These are phyloP conservation scores for Hemiscyllium ocellatum DNA, from an alignment of 2,113 vertebrate genomes.

Conservation along the genomic window DNA sequence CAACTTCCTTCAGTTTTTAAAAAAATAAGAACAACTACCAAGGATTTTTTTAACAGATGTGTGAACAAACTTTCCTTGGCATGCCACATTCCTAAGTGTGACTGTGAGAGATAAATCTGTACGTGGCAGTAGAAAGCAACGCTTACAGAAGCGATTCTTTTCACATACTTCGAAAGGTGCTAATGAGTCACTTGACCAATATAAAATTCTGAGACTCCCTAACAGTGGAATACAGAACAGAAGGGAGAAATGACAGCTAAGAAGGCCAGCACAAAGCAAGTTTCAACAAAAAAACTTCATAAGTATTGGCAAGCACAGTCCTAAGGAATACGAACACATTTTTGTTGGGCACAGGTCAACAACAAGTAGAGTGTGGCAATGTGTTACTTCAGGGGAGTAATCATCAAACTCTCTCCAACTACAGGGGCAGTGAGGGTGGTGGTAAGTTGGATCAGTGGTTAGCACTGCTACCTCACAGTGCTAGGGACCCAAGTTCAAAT, in stretches of 20 bases:
- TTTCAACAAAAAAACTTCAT: background rate
- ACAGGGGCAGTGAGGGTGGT: too few species aligned
- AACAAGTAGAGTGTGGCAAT: background rate
- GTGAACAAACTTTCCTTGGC: background rate
- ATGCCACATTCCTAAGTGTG: background rate
- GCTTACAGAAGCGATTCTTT: background rate
- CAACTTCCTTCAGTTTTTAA: background rate
- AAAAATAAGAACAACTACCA: background rate
- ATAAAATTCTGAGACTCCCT: background rate
- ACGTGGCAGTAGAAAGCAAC: background rate
- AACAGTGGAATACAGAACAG: background rate
- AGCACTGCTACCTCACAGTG: too few species aligned
- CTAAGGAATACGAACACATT: background rate
- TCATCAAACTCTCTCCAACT: background rate
- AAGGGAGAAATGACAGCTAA: background rate
- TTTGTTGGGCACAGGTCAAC: background rate
- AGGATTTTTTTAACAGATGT: background rate
- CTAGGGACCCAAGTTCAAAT: too few species aligned
- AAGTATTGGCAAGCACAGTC: background rate
- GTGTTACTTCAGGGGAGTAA: background rate
- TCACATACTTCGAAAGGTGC: background rate
- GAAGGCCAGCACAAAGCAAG: background rate
- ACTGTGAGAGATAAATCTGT: background rate
- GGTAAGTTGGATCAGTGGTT: too few species aligned
- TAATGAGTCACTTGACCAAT: background rate